Base-by-base conservation (phyloP, 2,797 vertebrate species). In the Pseudocheirus occidentalis region DNA sequence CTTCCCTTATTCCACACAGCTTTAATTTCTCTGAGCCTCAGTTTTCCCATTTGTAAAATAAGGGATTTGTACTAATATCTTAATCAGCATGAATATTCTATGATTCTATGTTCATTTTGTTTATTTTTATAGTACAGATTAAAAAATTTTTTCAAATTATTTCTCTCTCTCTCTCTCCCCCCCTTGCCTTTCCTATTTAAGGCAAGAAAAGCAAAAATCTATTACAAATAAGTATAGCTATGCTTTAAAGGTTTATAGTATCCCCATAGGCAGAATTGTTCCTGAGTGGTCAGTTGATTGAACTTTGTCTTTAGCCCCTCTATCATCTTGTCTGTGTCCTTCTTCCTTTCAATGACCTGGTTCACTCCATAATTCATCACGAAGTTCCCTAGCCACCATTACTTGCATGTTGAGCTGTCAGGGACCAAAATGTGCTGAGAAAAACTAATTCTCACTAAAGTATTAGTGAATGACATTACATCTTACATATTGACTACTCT, bases 1-100 rank as follows among this genome's bases (percentile, higher is more conserved):
- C 55, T 90, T 52, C 5, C 50, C 55, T 24, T 4, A 24, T 54
- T 53, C 91, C n/a, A 52, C 18, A 87, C 9, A 46, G 73, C 9
- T 46, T 87, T 46, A 87, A 46, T 50, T 87, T 50, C 50, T 50
- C 31, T 52, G 0, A 34, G 31, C 90, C 57, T 96, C 87, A 16
- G 52, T 94, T 95, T 97, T 56, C 16, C 2, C 29, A 87, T 58
- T 81, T 94, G 2, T 89, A 31, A 90, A 59, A 5, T 29, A 73
- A 18, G n/a, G 40, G 27, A 31, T 7, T 14, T 55, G 2, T 13
- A 10, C 18, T 1, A 21, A 0, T 1, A 24, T 90, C 89, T 95
- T 62, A 81, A n/a, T 94, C 40, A 24, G 62, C 55, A 50, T 1
- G 27, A 57, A 29, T 55, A 16, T 1, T 0, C 55, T 3, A 0